Conservation (phyloP, 2,888 invertebrate genomes). For the Diabrotica balteata region DNA sequence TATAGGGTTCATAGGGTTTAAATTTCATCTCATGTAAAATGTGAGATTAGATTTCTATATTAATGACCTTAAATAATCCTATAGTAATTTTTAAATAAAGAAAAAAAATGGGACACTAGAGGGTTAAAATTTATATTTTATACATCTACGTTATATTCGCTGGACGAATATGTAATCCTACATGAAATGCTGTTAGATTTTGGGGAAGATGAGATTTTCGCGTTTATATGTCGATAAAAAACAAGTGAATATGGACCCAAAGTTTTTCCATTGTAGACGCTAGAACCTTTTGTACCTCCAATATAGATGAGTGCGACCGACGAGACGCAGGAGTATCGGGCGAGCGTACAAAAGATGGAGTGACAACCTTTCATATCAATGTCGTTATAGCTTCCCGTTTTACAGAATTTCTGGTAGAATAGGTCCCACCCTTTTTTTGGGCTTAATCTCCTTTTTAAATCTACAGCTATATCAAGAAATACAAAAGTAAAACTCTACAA, state of each 20-base stretch:
- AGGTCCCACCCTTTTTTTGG: slow-evolving; percentile 8
- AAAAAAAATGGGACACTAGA: too few relatives aligned
- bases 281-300: slow-evolving; percentile 29
- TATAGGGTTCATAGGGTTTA: too few relatives aligned
- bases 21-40: too few relatives aligned
- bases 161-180: slow-evolving; percentile 29
- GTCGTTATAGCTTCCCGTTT: too few relatives aligned
- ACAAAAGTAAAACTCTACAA: too few relatives aligned
- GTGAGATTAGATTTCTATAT: too few relatives aligned
- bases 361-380: slow-evolving; percentile 5
- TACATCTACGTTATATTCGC: slow-evolving; percentile 19
- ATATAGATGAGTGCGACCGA: slow-evolving; percentile 29
- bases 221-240: slow-evolving; percentile 32
- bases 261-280: slow-evolving; percentile 32
- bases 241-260: slow-evolving; percentile 31
- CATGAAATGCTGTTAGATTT: slow-evolving; percentile 33
- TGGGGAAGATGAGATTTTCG: slow-evolving; percentile 30
- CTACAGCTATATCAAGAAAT: too few relatives aligned
- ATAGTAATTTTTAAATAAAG: too few relatives aligned
- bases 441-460: too few relatives aligned
- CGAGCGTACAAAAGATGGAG: slow-evolving; percentile 6
- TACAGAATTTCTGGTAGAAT: slow-evolving; percentile 9
- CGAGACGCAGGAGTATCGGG: too few relatives aligned
- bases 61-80: too few relatives aligned
- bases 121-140: too few relatives aligned